These are phyloP conservation scores for Holcopasites calliopsidis DNA, from an alignment of 1,140 invertebrate species.

Conservation along the genomic window DNA sequence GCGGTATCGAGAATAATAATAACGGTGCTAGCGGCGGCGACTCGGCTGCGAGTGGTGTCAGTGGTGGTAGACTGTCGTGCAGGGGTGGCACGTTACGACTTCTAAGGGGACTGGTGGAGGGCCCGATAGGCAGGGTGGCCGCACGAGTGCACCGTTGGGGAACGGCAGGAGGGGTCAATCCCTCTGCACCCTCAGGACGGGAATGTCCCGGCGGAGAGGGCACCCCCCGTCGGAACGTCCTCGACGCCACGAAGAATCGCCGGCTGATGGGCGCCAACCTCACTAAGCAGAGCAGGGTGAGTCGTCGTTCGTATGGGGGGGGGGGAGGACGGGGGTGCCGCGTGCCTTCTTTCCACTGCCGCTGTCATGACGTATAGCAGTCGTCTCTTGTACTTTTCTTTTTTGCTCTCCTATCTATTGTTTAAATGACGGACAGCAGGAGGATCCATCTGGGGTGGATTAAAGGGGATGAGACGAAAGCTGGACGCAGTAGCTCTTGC, in stretches of 20 bases:
- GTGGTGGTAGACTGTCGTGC: slow-evolving; percentile 34
- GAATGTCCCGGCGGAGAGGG: slow-evolving; percentile 70
- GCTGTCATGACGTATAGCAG: not conserved
- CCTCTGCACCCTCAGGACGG: slow-evolving; percentile 68
- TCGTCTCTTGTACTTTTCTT: not conserved
- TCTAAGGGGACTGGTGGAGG: slow-evolving; percentile 65
- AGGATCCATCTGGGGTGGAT: too few species aligned
- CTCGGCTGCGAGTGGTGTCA: not conserved
- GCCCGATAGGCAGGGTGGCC: slow-evolving; percentile 72
- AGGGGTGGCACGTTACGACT: slow-evolving; percentile 62
- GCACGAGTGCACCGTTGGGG: slow-evolving; percentile 72
- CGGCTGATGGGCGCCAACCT: slow-evolving; percentile 74
- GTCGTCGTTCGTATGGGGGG: too few species aligned
- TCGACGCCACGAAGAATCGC: slow-evolving; percentile 64
- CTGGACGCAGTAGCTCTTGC: too few species aligned
- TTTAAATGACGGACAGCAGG: too few species aligned
- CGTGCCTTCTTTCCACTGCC: slow-evolving; percentile 2
- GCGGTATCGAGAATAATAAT: not conserved
- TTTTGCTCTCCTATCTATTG: too few species aligned
- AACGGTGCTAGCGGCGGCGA: slow-evolving; percentile 1
- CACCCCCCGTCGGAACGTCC: slow-evolving; percentile 56
- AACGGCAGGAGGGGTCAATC: slow-evolving; percentile 69
- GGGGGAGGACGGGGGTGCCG: not conserved
- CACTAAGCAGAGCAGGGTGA: slow-evolving; percentile 74
- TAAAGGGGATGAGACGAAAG: too few species aligned